Base-by-base conservation (phyloP, 2,797 vertebrate species). In the Sphaeramia orbicularis region DNA sequence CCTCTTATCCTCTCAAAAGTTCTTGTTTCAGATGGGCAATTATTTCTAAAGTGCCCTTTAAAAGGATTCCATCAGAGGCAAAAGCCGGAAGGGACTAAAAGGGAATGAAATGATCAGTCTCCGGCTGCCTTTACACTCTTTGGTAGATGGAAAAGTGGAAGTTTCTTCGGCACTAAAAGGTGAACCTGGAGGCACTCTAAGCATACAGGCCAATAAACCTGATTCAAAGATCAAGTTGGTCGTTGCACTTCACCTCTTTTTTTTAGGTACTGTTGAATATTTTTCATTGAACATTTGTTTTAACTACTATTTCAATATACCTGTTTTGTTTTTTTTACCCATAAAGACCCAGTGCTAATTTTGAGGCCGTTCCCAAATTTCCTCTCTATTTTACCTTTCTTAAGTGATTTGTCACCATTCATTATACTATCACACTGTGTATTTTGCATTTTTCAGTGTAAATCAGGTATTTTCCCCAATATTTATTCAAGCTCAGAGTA, bases 91-190 rank as follows among this genome's bases (percentile, higher is more conserved):
- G 72, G 76, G 79, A 71, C 68, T 7, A 16, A n/a, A 64, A 47
- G 42, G 48, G 53, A 73, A 76, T 76, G 36, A 75, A 71, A 66
- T 47, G 54, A 78, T 78, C 74, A 37, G 49, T 85, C 67, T 75
- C 40, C 0, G 52, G 59, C 59, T 43, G 55, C 48, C 42, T 44
- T 50, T 56, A 12, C 51, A n/a, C 21, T 14, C 38, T 24, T 65
- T 59, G 60, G 16, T 11, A 2, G 52, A 41, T 59, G 42, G 42
- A 30, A 70, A 73, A 74, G 53, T 48, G 55, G 63, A 53, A 50
- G 64, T 54, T 60, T 30, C 32, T 49, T 75, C 67, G 52, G 70
- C 71, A 60, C 14, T 76, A 50, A 71, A 71, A 65, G 44, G 18
- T 41, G 37, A 32, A 51, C 70, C 81, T 35, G 21, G 21, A 72